Base-by-base conservation (phyloP, 2,797 vertebrate species). In the Hipposideros larvatus region DNA sequence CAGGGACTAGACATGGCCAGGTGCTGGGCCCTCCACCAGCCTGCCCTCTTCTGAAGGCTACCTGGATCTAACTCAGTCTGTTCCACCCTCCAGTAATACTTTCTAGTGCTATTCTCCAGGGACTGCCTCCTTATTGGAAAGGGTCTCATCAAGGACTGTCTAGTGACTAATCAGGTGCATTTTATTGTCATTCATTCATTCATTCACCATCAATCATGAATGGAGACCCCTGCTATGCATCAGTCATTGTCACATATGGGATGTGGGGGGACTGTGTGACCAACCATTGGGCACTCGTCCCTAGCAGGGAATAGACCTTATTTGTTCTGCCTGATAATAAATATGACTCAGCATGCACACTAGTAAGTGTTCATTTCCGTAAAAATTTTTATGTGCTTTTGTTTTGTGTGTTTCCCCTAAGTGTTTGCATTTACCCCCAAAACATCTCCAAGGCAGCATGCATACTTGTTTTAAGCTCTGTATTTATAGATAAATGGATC, bases 281-380 rank as follows among this genome's bases (percentile, higher is more conserved):
- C 71, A 14, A 19, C 14, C 71, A 14, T 6, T 4, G 24, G 74
- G 57, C n/a, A 46, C 11, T 80, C 24, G 16, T 68, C 31, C 28
- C 3, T 57, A 63, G 24, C 26, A 74, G 10, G 26, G 66, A 88
- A 90, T 16, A 65, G 46, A 37, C 74, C 48, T 95, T 66, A 70
- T 88, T 86, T 92, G 55, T 92, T 87, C 95, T 21, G 14, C 65
- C 87, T 95, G 24, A 37, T 75, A 77, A 87, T n/a, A 87, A 80
- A 66, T 46, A 57, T 88, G 87, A 82, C 70, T 77, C 61, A 65
- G 26, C 5, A 11, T 77, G 21, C 75, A 92, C n/a, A 75, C 14
- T 22, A 46, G 34, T 71, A 78, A 89, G 53, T 41, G 31, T 63
- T 94, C 51, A 73, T 82, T 90, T 94, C 82, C 82, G 95, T 94